phyloP scores from a whole-genome alignment of 2,888 invertebrate species.

The Drosophila suboccidentalis region DNA sequence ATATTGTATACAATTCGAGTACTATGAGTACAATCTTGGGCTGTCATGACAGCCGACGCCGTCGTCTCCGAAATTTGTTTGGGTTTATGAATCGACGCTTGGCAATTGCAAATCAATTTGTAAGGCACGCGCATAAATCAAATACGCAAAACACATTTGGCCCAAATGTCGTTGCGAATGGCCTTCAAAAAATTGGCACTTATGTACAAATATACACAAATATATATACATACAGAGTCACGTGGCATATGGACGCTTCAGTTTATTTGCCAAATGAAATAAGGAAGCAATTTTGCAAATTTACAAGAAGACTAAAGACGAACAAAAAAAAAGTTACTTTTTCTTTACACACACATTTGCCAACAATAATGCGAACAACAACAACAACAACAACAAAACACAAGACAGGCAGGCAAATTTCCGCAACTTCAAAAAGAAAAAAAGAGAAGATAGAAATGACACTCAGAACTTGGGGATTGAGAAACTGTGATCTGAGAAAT shows the following conservation, averaged over 20 bases:
- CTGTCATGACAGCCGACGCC: conserved; percentile 43
- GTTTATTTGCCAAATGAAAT: conserved; percentile 80
- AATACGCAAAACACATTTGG: conserved; percentile 69
- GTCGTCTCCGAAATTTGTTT: conserved; percentile 4
- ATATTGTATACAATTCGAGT: background rate
- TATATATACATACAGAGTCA: conserved; percentile 1
- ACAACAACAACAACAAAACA: conserved; percentile 11
- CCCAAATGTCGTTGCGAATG: conserved; percentile 59
- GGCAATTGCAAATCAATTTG: conserved; percentile 79
- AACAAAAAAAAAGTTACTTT: conserved; percentile 39
- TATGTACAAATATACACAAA: conserved; percentile 12
- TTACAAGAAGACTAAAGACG: conserved; percentile 58
- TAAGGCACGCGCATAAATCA: conserved; percentile 69
- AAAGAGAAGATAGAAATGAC: conserved; percentile 22
- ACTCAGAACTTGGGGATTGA: conserved; percentile 32
- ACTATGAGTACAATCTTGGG: background rate
- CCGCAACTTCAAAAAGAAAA: conserved; percentile 49
- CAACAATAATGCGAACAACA: conserved; percentile 44
- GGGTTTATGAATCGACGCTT: conserved; percentile 40
- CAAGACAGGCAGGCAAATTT: conserved; percentile 47
- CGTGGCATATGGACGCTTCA: conserved; percentile 47
- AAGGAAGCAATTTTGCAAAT: conserved; percentile 82
- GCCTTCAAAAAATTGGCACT: conserved; percentile 59
- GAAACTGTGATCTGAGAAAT: conserved; percentile 40
- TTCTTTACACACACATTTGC: conserved; percentile 44